Conservation (phyloP, 2,113 vertebrate species). For the Periophthalmodon schlosseri region DNA sequence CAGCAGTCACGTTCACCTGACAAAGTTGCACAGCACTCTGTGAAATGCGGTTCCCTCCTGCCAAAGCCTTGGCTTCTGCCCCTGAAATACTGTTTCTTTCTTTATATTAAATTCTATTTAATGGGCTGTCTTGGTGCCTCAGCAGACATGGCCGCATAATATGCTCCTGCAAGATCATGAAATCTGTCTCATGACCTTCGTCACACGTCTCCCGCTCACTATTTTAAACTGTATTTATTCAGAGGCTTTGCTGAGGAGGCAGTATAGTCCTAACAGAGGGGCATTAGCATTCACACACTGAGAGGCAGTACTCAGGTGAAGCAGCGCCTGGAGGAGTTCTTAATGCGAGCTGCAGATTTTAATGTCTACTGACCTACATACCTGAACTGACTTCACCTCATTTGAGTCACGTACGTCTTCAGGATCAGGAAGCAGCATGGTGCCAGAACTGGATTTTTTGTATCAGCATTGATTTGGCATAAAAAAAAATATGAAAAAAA, state of each 20-base stretch:
- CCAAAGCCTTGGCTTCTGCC: constrained; percentile 67
- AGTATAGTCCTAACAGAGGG: constrained; percentile 34
- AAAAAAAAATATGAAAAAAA: too few species aligned
- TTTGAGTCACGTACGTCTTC: not conserved
- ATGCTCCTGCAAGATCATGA: constrained; percentile 63
- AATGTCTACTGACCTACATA: not conserved
- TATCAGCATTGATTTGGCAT: too few species aligned
- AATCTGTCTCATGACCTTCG: constrained; percentile 65
- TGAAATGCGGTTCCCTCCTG: constrained; percentile 66
- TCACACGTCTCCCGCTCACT: constrained; percentile 50
- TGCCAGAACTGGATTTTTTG: not conserved
- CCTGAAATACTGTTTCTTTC: constrained; percentile 69
- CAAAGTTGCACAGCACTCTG: constrained; percentile 68
- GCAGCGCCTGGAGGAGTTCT: constrained; percentile 2
- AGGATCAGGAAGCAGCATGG: not conserved
- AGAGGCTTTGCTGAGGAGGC: constrained; percentile 58
- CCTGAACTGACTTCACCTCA: not conserved
- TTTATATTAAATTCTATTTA: constrained; percentile 71
- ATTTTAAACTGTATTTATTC: constrained; percentile 63
- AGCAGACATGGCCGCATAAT: constrained; percentile 42
- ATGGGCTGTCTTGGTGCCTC: constrained; percentile 47
- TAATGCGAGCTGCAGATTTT: not conserved
- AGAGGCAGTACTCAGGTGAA: constrained; percentile 20
- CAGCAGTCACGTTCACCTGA: constrained; percentile 74
- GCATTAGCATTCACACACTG: constrained; percentile 51